These are phyloP conservation scores for Lophotriccus pileatus DNA, from an alignment of 2,797 vertebrate species.

Conservation along the genomic window DNA sequence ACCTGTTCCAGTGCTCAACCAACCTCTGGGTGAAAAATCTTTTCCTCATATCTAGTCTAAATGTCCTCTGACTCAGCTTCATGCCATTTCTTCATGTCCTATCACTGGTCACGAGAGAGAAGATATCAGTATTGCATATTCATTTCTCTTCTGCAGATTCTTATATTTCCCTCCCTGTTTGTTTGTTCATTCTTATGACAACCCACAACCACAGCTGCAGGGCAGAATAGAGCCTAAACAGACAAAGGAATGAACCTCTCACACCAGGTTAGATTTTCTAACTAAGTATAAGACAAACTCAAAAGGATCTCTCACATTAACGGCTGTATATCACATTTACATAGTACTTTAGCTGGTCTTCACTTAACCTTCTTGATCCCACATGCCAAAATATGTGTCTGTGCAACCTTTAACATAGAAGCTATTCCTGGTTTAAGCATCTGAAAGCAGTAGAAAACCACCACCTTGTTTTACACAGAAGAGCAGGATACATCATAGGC, in stretches of 20 bases:
- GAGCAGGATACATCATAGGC: fast-evolving
- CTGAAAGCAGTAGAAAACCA: neutral
- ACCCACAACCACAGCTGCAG: neutral
- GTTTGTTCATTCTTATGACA: neutral
- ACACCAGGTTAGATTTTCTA: neutral
- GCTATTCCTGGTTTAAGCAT: neutral
- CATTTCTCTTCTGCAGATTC: neutral
- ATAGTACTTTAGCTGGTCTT: neutral
- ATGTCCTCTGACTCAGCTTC: neutral
- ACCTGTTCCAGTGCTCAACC: neutral
- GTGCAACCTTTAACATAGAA: neutral
- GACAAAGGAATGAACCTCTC: neutral
- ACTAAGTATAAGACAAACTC: neutral
- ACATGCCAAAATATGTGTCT: neutral
- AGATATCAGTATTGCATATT: neutral
- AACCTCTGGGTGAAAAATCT: neutral
- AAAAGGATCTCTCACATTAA: neutral
- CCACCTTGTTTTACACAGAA: fast-evolving
- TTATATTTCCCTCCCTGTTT: neutral
- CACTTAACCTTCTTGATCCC: neutral
- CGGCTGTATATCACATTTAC: fast-evolving
- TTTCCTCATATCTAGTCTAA: neutral
- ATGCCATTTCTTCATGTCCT: neutral
- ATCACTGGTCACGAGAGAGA: neutral
- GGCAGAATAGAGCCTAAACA: neutral